Evolutionary conservation across 2,888 invertebrate species (phyloP), one percentile per base, ranked within the genome.

Genomic region (Steinernema hermaphroditum): DNA sequence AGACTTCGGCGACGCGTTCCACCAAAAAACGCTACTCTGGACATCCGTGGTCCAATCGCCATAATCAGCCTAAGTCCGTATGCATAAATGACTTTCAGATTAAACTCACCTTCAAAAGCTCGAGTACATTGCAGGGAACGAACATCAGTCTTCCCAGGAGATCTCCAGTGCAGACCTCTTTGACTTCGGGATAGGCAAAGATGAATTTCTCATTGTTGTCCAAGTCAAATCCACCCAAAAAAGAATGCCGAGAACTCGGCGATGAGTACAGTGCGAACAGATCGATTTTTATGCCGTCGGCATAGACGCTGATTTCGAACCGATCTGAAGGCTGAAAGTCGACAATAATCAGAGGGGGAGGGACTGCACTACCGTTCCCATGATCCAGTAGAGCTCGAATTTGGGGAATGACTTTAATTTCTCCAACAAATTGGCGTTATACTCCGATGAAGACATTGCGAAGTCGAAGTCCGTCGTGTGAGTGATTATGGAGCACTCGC

Each of bases 401-500:
- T 24, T 2, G 22, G 12, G 22, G 1, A 27, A 54, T 22, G 22
- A 6, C 22, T 54, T 49, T 19, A 49, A 49, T 49, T 49, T 19
- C 19, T 49, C 54, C 12, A 54, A 16, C 16, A 46, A 46, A 6
- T 46, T n/a, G 6, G 46, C 4, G 4, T 46, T 46, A 27, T 54
- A 54, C 29, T 54, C 54, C 2, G 54, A 54, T 1, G 54, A 54
- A 4, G 24, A 27, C n/a, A 75, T 54, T 1, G 43, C 70, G 43
- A 75, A 75, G 62, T 75, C 75, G 37, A 75, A 19, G 43, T 75
- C 75, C 16, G 22, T 70, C 12, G 75, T 75, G 41, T 75, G 75
- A 1, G 75, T 44, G 41, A 75, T 75, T 22, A 75, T 76, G 41
- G 74, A 74, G 54, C 75, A 75, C 16, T 75, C 75, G 14, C 75